Base-by-base conservation (phyloP, 2,113 vertebrate genomes). In the Pterocles gutturalis region DNA sequence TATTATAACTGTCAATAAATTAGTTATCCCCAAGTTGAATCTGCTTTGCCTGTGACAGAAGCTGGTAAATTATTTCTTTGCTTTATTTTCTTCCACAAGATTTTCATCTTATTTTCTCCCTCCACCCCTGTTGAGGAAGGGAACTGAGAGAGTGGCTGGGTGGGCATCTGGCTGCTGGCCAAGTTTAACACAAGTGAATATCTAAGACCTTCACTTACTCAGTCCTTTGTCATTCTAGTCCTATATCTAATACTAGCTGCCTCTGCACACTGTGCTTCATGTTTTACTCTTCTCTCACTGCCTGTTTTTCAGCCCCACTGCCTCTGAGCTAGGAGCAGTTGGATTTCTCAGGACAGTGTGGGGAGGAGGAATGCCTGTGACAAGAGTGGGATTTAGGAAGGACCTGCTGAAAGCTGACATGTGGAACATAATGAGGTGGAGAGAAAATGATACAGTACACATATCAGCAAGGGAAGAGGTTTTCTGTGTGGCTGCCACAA, bases 71-170 rank as follows among this genome's bases (percentile, higher is more conserved):
- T 1, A 45, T 57, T 62, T 24, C 36, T 83, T 51, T 19, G 34
- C 29, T 82, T 84, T 84, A 48, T 57, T 20, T 84, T 26, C 16
- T 7, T 14, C 12, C 4, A 19, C 13, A 9, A n/a, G 13, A 1
- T 75, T 69, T 61, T 34, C 12, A 36, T 57, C 1, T 15, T 45
- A 5, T 91, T 89, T 55, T 84, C 6, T 84, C 3, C 20, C 54
- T 8, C 20, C 21, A 4, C 4, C 4, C 8, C 25, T n/a, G 12
- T 9, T 34, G 25, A 64, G 25, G 20, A 77, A 8, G 3, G 15
- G 7, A 19, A 65, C 10, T 0, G 1, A 77, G 33, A 70, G 17
- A 29, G 38, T 1, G 0, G 0, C n/a, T 57, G 36, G 18, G 18
- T 70, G 29, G 41, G 16, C 3, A 0, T 13, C 38, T 70, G 54